These are phyloP conservation scores for Halocaridina rubra DNA, from an alignment of 2,888 invertebrate species.

Conservation along the genomic window DNA sequence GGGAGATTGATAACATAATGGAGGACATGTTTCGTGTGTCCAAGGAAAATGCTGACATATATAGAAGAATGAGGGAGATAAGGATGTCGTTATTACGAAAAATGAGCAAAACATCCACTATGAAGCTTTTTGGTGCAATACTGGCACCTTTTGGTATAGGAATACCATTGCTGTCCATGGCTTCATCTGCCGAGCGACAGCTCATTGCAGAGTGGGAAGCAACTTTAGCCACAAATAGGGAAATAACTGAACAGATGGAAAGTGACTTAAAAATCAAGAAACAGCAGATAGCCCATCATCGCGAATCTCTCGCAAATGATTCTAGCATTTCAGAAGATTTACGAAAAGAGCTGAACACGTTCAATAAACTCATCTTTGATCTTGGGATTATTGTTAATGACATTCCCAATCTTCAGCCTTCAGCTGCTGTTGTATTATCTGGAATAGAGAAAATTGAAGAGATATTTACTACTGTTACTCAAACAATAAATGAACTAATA, in stretches of 20 bases:
- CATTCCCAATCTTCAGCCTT: neutral
- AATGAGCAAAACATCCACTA: too few relatives aligned
- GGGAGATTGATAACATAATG: too few relatives aligned
- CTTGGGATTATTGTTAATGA: neutral
- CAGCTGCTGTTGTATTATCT: neutral
- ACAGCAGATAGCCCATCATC: neutral
- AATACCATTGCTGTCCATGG: too few relatives aligned
- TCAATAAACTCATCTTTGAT: neutral
- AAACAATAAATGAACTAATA: neutral
- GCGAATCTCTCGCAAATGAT: neutral
- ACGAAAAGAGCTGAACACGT: neutral
- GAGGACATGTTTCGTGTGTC: too few relatives aligned
- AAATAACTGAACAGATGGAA: neutral
- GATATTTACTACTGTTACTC: neutral
- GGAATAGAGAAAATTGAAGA: neutral
- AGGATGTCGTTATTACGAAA: too few relatives aligned
- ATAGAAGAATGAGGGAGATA: too few relatives aligned
- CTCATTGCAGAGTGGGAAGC: neutral
- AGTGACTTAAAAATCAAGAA: neutral
- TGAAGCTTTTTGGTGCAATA: too few relatives aligned
- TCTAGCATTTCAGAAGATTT: neutral
- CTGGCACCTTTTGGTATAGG: too few relatives aligned
- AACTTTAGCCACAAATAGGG: neutral
- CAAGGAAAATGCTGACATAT: too few relatives aligned
- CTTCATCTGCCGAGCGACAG: neutral